A percentile compares a stretch with the other conserved stretches of the same genome.
Conservation (phyloP, 1,140 invertebrate genomes). For the Stratiolaelaps scimitus region DNA sequence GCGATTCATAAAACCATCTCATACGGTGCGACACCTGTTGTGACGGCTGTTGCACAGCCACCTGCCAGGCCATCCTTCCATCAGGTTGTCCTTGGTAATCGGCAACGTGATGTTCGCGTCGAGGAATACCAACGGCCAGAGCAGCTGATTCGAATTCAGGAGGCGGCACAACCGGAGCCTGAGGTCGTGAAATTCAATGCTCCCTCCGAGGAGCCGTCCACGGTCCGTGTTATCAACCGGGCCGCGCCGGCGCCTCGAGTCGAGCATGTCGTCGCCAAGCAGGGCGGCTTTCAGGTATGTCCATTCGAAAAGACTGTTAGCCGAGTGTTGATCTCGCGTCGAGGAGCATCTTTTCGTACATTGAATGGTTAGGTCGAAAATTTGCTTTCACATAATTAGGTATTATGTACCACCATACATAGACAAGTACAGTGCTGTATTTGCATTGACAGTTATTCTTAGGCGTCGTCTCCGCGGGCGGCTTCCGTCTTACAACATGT, state of each 20-base stretch:
- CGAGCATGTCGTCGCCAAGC: neutral
- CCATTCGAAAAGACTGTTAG: neutral
- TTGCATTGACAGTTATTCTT: too few species aligned
- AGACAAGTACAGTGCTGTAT: too few species aligned
- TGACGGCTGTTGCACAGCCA: neutral
- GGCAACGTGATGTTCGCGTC: conserved; percentile 18
- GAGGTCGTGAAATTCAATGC: conserved; percentile 1
- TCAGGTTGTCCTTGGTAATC: conserved; percentile 6
- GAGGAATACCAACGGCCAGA: conserved; percentile 11
- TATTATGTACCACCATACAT: too few species aligned
- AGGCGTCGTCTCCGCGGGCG: too few species aligned
- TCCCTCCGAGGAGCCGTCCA: neutral
- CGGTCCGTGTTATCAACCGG: conserved; percentile 16
- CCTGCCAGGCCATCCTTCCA: neutral
- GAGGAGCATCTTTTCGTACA: too few species aligned
- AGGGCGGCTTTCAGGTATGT: conserved; percentile 8
- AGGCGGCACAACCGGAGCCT: neutral
- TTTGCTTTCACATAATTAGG: too few species aligned
- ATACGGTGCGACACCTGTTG: neutral
- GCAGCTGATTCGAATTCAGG: conserved; percentile 20
- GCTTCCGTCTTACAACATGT: too few species aligned
- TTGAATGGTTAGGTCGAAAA: too few species aligned
- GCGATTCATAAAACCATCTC: neutral
- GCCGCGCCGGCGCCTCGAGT: neutral
- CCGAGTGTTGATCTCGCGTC: too few species aligned